These are phyloP conservation scores for Cephonodes hylas DNA, from an alignment of 2,888 invertebrate species.

Conservation along the genomic window DNA sequence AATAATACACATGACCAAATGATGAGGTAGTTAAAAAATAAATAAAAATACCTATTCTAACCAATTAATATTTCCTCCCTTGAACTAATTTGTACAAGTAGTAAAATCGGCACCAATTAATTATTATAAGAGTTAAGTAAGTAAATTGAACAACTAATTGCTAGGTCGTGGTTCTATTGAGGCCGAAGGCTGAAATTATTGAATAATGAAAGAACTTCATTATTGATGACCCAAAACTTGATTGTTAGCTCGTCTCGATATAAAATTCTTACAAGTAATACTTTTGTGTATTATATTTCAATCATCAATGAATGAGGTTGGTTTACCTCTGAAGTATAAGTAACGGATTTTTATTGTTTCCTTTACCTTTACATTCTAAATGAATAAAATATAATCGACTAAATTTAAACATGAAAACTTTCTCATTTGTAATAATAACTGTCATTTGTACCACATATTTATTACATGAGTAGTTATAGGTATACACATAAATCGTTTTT, in stretches of 20 bases:
- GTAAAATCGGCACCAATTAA: not conserved
- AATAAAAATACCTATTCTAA: too few relatives aligned
- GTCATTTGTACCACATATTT: too few relatives aligned
- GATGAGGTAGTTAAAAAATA: too few relatives aligned
- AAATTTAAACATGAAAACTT: too few relatives aligned
- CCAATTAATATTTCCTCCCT: too few relatives aligned
- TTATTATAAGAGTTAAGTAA: not conserved
- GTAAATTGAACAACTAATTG: not conserved
- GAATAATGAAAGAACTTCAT: not conserved
- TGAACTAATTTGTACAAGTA: not conserved
- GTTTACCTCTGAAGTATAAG: not conserved
- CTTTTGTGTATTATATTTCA: not conserved
- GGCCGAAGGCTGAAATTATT: not conserved
- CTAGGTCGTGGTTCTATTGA: not conserved
- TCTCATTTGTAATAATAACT: too few relatives aligned
- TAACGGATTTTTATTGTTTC: too few relatives aligned
- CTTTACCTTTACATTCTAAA: too few relatives aligned
- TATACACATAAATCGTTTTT: too few relatives aligned
- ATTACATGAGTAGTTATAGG: too few relatives aligned
- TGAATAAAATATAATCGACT: too few relatives aligned
- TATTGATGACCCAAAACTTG: not conserved
- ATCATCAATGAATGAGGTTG: not conserved
- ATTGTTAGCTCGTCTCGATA: not conserved
- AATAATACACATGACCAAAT: too few relatives aligned
- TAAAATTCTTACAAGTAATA: not conserved